Conservation (phyloP, 2,888 invertebrate species). For the Trilocha varians region DNA sequence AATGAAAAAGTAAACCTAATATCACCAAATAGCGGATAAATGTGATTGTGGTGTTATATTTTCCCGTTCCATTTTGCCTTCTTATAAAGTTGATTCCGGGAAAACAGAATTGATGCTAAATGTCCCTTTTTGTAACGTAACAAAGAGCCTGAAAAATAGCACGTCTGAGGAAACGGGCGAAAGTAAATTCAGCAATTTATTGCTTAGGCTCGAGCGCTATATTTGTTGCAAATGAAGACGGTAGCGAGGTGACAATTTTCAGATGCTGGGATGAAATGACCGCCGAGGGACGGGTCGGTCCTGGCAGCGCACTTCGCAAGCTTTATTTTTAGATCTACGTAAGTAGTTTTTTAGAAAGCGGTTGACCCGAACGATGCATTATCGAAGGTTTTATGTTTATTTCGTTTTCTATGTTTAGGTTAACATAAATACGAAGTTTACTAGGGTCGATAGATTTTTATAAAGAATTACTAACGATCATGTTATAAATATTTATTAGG, state of each 20-base stretch:
- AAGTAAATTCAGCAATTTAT: constrained; percentile 67
- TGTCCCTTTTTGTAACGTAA: constrained; percentile 50
- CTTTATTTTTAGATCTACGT: constrained; percentile 4
- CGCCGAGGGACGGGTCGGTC: constrained; percentile 36
- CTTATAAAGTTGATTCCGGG: constrained; percentile 28
- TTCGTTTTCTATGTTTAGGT: neutral
- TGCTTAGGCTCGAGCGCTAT: constrained; percentile 51
- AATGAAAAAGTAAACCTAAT: constrained; percentile 10
- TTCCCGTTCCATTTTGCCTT: constrained; percentile 1
- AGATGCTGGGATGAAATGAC: constrained; percentile 52
- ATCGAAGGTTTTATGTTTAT: constrained; percentile 8
- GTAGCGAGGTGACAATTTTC: constrained; percentile 65
- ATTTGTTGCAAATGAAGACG: constrained; percentile 71
- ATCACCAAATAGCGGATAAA: constrained; percentile 14
- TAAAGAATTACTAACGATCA: too few relatives aligned
- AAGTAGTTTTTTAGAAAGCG: constrained; percentile 2
- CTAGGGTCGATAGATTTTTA: too few relatives aligned
- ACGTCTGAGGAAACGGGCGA: constrained; percentile 51
- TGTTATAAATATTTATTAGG: too few relatives aligned
- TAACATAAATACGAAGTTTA: neutral
- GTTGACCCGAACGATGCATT: neutral
- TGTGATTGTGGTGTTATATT: constrained; percentile 10
- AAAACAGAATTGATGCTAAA: constrained; percentile 48
- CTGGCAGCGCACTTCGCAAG: constrained; percentile 4
- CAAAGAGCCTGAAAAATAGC: constrained; percentile 62